phyloP scores from a whole-genome alignment of 2,888 invertebrate genomes.

The Strigamia transsilvanica region DNA sequence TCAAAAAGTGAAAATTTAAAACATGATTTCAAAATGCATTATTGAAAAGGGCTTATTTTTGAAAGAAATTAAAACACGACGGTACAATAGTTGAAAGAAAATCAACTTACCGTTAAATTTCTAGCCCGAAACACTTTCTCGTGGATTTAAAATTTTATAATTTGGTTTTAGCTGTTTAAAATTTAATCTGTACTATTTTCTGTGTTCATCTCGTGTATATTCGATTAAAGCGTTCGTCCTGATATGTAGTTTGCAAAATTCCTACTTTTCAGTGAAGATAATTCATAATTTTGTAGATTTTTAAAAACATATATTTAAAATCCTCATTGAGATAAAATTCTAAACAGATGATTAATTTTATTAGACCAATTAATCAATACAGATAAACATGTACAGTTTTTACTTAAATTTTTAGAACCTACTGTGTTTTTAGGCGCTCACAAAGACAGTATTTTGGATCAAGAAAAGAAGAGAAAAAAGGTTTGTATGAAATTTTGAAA shows the following conservation, averaged over 20 bases:
- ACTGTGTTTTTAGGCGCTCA: not conserved
- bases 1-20: conserved; percentile 4
- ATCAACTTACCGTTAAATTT: conserved; percentile 1
- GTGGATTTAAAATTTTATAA: conserved; percentile 16
- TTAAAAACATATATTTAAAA: not conserved
- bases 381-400: too few species aligned
- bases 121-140: not conserved
- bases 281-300: not conserved
- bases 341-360: too few species aligned
- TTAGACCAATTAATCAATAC: too few species aligned
- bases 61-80: not conserved
- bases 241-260: not conserved
- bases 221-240: not conserved
- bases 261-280: not conserved
- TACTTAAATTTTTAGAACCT: too few species aligned
- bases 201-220: not conserved
- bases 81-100: not conserved
- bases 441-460: not conserved
- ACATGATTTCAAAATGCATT: not conserved
- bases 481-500: not conserved
- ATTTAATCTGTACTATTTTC: not conserved
- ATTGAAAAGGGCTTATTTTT: not conserved
- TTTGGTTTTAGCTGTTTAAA: conserved; percentile 16
- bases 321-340: too few species aligned
- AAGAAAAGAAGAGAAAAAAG: not conserved